Base-by-base conservation (phyloP, 2,888 invertebrate species). In the Venusia cambrica region DNA sequence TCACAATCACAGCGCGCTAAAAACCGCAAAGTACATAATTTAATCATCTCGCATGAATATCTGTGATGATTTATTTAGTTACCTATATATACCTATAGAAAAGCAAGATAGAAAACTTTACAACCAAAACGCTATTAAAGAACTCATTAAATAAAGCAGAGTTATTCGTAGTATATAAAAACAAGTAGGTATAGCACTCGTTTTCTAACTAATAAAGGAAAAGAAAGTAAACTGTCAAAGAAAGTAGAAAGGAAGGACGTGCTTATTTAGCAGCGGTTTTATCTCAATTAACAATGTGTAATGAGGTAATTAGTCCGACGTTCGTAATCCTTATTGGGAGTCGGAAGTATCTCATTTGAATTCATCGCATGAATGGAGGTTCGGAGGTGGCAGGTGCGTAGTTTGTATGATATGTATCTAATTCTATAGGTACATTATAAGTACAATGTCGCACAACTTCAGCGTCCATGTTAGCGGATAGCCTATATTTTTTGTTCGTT, bases 281-380 rank as follows among this genome's bases (percentile, higher is more conserved):
- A 48, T 45, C 38, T 47, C 25, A 35, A 25, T 21, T 37, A 22
- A 30, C 30, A 38, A 32, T 31, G 28, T 33, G 38, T 45, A 48
- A 38, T 30, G 44, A 38, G 45, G 44, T 45, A 45, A 51, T 48
- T 48, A 45, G 44, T 42, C 37, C 45, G 39, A 42, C 38, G 24
- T 25, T 34, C 22, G 29, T 16, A 27, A 27, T 7, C 35, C 39
- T 24, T 41, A 38, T 39, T 17, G 17, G 33, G 31, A 28, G 38
- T 39, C 32, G 41, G 43, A 45, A 35, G 32, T 54, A 54, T 43
- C 52, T 57, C 57, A 62, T 71, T 67, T 42, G 36, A 57, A 73
- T 73, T 73, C 68, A 51, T 35, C 54, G 54, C 73, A 66, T 62
- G 68, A 60, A 46, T 55, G 57, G 50, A 47, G 51, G 18, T 18